phyloP scores from a whole-genome alignment of 2,113 vertebrate species.

The Procavia capensis region DNA sequence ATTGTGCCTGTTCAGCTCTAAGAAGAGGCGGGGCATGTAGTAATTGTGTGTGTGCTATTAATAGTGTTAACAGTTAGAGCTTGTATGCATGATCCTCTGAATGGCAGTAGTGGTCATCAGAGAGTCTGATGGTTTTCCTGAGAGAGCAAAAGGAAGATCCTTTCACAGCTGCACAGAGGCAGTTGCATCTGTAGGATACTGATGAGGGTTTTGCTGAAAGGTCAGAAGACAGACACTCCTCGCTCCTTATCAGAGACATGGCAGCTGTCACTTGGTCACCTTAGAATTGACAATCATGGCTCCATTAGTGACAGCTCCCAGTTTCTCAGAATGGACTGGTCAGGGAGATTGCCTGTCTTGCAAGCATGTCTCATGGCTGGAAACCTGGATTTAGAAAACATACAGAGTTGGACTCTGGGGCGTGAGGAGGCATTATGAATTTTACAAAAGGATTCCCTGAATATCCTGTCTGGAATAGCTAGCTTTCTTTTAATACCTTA shows the following conservation, averaged over 20 bases:
- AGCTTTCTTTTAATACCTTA: background rate
- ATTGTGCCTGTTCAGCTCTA: background rate
- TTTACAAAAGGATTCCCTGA: rapidly evolving
- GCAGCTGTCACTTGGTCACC: background rate
- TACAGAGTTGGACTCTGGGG: rapidly evolving
- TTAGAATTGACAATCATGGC: background rate
- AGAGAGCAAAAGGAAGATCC: background rate
- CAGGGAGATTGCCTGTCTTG: background rate
- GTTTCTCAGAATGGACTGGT: background rate
- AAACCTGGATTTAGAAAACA: background rate
- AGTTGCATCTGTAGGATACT: rapidly evolving
- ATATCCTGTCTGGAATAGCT: background rate
- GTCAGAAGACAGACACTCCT: background rate
- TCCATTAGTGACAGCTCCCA: rapidly evolving
- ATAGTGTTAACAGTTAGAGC: rapidly evolving
- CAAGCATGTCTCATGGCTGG: background rate
- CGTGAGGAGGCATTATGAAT: rapidly evolving
- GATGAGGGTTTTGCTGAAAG: rapidly evolving
- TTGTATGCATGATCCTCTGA: background rate
- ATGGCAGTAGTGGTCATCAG: background rate
- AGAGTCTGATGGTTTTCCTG: too few relatives aligned
- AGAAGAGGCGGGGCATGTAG: background rate
- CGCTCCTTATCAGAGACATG: background rate
- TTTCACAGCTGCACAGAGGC: rapidly evolving
- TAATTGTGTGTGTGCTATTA: too few relatives aligned